Evolutionary conservation across 2,888 invertebrate species (phyloP).

Genomic region (Andricus curvator): DNA sequence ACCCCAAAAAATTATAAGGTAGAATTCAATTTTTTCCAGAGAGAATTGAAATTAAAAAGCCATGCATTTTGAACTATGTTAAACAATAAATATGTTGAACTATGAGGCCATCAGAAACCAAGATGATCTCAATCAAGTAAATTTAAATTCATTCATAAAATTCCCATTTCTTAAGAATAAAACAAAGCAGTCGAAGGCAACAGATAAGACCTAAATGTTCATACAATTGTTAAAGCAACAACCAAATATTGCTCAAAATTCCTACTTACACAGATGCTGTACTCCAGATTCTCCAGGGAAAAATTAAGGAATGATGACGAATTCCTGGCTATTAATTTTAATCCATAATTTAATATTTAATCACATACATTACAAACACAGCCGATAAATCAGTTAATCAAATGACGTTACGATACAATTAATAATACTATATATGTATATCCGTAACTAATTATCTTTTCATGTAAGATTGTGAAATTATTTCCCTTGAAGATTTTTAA

Average conservation of each 20-base stretch:
- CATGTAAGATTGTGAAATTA: conserved; percentile 43
- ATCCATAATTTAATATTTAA: conserved; percentile 68
- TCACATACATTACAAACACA: conserved; percentile 72
- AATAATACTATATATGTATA: conserved; percentile 64
- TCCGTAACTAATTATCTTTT: conserved; percentile 11
- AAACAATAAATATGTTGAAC: too few species aligned
- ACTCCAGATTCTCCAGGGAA: background rate
- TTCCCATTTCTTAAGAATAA: too few species aligned
- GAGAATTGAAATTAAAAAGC: too few species aligned
- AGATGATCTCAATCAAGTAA: too few species aligned
- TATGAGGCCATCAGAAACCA: too few species aligned
- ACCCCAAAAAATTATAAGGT: too few species aligned
- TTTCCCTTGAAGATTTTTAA: conserved; percentile 1
- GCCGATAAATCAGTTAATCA: conserved; percentile 70
- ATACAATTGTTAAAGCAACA: background rate
- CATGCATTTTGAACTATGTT: too few species aligned
- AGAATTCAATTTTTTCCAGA: too few species aligned
- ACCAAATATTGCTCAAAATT: background rate
- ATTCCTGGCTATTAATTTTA: conserved; percentile 51
- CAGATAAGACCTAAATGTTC: background rate
- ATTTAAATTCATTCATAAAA: too few species aligned
- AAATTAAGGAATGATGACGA: conserved; percentile 14
- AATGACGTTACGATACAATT: conserved; percentile 65
- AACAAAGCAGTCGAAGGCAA: too few species aligned
- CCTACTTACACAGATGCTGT: background rate